Evolutionary conservation across 2,888 invertebrate species (phyloP).

Genomic region (Maniola hyperantus): DNA sequence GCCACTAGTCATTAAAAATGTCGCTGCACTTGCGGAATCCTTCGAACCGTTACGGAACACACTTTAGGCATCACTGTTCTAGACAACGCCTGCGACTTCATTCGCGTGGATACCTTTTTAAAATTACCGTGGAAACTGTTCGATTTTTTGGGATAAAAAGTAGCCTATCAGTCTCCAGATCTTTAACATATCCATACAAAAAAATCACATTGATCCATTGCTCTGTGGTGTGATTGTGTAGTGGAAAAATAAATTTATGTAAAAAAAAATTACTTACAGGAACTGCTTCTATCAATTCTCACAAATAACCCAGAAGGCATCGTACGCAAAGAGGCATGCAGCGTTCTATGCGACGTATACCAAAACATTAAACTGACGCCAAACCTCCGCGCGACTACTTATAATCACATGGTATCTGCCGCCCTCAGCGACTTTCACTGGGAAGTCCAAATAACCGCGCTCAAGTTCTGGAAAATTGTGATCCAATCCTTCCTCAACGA

Average conservation of each 20-base stretch:
- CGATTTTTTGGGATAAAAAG: too few relatives aligned
- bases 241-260: neutral
- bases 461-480: conserved; percentile 88
- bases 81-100: too few relatives aligned
- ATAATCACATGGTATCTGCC: conserved; percentile 85
- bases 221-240: neutral
- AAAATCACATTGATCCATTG: too few relatives aligned
- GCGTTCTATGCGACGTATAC: conserved; percentile 85
- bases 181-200: too few relatives aligned
- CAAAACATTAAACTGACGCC: conserved; percentile 84
- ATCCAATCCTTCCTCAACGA: conserved; percentile 85
- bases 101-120: too few relatives aligned
- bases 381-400: conserved; percentile 79
- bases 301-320: conserved; percentile 88
- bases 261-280: conserved; percentile 56
- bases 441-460: conserved; percentile 89
- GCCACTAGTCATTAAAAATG: too few relatives aligned
- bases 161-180: too few relatives aligned
- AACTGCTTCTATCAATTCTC: conserved; percentile 81
- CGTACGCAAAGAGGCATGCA: conserved; percentile 88
- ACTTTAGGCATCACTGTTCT: too few relatives aligned
- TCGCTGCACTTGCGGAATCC: too few relatives aligned
- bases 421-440: conserved; percentile 89
- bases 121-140: too few relatives aligned
- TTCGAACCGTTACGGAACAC: too few relatives aligned